A percentile compares a stretch with the other conserved stretches of the same genome.
Conservation (phyloP, 2,113 vertebrate species). For the Piaya cayana region DNA sequence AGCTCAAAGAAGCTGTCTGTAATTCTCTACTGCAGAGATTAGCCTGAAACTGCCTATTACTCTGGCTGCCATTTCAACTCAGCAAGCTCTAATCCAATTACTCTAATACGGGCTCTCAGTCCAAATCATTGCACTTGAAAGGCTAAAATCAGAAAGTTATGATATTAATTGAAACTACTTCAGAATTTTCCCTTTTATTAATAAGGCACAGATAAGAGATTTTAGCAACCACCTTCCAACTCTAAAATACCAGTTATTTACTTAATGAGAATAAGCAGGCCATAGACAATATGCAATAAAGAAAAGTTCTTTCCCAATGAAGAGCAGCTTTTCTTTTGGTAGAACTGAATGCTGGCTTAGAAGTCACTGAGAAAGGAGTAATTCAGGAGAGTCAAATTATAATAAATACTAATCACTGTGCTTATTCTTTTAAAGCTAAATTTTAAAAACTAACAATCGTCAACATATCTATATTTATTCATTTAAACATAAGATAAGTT, state of each 20-base stretch:
- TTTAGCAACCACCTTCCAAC: background rate
- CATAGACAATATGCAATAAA: background rate
- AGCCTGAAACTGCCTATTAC: constrained; percentile 25
- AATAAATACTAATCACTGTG: background rate
- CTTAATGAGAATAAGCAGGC: background rate
- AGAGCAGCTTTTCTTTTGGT: background rate
- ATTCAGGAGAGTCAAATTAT: background rate
- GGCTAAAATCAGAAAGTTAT: background rate
- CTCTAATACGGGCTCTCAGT: constrained; percentile 12
- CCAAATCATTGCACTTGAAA: background rate
- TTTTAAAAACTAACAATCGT: background rate
- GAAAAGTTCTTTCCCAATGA: background rate
- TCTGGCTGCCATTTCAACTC: background rate
- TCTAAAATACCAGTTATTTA: background rate
- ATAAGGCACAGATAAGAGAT: background rate
- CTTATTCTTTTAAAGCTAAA: background rate
- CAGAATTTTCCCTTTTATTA: background rate
- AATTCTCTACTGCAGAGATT: constrained; percentile 33
- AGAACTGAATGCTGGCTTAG: background rate
- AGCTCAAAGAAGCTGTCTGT: background rate
- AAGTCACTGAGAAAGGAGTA: background rate
- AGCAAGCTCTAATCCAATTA: constrained; percentile 48
- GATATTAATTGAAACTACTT: background rate
- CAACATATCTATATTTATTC: background rate
- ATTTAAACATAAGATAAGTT: background rate